Evolutionary conservation across 2,888 invertebrate genomes (phyloP).

Genomic region (Chydorus sphaericus): DNA sequence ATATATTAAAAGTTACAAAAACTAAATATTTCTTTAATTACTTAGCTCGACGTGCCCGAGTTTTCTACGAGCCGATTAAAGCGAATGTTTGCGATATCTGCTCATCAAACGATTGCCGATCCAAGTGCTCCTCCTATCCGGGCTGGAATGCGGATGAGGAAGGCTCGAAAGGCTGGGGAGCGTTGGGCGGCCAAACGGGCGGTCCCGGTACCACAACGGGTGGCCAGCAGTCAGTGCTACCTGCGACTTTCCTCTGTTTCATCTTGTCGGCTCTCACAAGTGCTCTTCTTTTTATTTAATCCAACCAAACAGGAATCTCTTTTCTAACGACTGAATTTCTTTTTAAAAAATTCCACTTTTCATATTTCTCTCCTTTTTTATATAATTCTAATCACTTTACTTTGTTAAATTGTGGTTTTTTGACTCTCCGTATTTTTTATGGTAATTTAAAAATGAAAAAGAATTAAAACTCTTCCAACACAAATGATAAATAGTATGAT

Average conservation of each 20-base stretch:
- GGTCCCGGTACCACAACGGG: not conserved
- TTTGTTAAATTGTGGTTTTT: no score
- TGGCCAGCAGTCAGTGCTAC: slow-evolving; percentile 6
- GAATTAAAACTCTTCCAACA: no score
- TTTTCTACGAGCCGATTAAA: slow-evolving; percentile 57
- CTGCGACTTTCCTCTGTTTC: slow-evolving; percentile 8
- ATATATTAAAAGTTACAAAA: not conserved
- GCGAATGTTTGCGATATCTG: slow-evolving; percentile 71
- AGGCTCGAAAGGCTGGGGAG: slow-evolving; percentile 7
- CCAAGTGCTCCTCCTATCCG: slow-evolving; percentile 6
- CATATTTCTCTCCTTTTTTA: not conserved
- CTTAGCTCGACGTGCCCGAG: slow-evolving; percentile 60
- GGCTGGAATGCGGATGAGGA: slow-evolving; percentile 14
- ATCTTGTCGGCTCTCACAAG: slow-evolving; percentile 10
- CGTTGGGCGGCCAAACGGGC: slow-evolving; percentile 1
- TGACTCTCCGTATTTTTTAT: no score
- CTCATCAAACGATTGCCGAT: slow-evolving; percentile 39
- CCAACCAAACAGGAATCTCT: not conserved
- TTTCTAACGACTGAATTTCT: not conserved
- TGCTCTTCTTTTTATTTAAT: slow-evolving; percentile 10
- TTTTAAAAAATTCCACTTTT: not conserved
- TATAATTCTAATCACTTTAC: no score
- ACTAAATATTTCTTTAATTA: no score
- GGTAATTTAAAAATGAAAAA: no score
- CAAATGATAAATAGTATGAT: no score